A percentile compares a stretch with the other conserved stretches of the same genome.
These are phyloP conservation scores for Cyprinodon tularosa DNA, from an alignment of 2,113 vertebrate species.

Conservation along the genomic window DNA sequence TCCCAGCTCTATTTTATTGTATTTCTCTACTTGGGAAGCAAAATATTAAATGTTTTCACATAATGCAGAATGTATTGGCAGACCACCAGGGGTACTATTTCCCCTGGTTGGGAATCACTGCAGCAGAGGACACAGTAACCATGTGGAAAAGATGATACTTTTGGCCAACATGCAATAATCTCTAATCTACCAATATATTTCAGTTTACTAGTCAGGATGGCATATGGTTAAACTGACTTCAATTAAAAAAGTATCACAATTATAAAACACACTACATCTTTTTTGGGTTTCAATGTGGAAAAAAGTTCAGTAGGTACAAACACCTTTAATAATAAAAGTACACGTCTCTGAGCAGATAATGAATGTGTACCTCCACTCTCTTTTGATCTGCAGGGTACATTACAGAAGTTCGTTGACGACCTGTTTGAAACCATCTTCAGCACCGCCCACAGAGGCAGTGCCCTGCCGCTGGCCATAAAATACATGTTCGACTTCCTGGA, in stretches of 20 bases:
- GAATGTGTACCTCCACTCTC: not conserved
- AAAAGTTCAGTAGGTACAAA: not conserved
- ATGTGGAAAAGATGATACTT: no score
- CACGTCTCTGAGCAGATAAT: not conserved
- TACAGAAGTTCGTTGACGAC: slow-evolving; percentile 99
- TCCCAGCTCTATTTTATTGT: no score
- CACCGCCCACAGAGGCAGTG: slow-evolving; percentile 95
- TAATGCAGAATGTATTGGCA: no score
- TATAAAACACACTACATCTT: no score
- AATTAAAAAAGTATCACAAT: not conserved
- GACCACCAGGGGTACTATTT: no score
- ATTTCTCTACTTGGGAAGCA: no score
- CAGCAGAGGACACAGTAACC: not conserved
- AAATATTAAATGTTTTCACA: no score
- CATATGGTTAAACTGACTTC: not conserved
- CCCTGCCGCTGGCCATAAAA: slow-evolving; percentile 96
- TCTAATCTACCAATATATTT: not conserved
- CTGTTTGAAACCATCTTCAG: slow-evolving; percentile 99
- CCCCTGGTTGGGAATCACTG: no score
- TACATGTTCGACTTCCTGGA: slow-evolving; percentile 99
- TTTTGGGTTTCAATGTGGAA: not conserved
- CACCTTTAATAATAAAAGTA: not conserved
- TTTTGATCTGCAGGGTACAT: slow-evolving; percentile 84
- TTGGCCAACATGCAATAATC: not conserved
- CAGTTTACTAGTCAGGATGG: not conserved